phyloP scores from a whole-genome alignment of 2,113 vertebrate genomes.

The Peromyscus leucopus region DNA sequence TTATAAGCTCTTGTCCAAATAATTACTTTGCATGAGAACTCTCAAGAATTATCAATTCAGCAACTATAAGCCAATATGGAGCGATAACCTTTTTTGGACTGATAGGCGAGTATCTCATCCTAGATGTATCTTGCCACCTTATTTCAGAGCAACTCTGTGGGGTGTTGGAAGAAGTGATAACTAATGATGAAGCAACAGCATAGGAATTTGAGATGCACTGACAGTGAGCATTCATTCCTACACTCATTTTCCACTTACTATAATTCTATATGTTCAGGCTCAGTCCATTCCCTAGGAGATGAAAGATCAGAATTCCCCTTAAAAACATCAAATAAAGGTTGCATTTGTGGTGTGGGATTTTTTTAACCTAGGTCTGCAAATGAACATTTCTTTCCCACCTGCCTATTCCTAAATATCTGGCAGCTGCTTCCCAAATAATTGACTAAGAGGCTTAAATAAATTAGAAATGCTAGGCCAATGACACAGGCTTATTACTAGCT shows the following conservation, averaged over 20 bases:
- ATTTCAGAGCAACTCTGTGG: background rate
- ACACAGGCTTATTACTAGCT: too few species aligned
- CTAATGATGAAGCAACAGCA: background rate
- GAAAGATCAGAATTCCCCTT: background rate
- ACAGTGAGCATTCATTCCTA: background rate
- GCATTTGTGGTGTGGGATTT: background rate
- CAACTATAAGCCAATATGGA: background rate
- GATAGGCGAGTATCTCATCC: background rate
- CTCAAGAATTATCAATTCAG: background rate
- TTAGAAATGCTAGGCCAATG: too few species aligned
- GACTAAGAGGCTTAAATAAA: too few species aligned
- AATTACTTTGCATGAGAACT: background rate
- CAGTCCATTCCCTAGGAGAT: background rate
- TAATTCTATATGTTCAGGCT: rapidly evolving
- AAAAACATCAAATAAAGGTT: background rate
- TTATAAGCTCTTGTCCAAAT: background rate
- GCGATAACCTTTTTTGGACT: background rate
- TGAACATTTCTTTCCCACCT: too few species aligned
- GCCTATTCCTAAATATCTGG: too few species aligned
- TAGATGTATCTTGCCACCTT: background rate
- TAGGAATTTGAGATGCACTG: background rate
- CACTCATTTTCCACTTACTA: background rate
- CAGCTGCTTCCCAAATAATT: too few species aligned
- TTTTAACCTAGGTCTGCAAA: background rate
- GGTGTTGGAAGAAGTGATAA: background rate